phyloP scores from a whole-genome alignment of 2,888 invertebrate genomes.

The Drosophila lacicola region DNA sequence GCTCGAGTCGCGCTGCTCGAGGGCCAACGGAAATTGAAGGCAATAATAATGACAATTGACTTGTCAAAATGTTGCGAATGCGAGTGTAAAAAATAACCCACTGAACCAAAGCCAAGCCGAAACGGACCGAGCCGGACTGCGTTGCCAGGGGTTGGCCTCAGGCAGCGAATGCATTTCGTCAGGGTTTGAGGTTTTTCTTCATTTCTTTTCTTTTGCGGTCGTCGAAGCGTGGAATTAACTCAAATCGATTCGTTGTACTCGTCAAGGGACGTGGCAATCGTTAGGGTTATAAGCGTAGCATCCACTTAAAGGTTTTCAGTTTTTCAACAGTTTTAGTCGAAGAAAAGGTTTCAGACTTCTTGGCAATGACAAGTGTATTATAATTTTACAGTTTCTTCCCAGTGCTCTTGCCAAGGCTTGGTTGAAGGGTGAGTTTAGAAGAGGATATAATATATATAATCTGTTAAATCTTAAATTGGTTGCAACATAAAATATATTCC shows the following conservation, averaged over 20 bases:
- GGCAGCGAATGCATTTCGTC: slow-evolving; percentile 14
- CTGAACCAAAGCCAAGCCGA: slow-evolving; percentile 7
- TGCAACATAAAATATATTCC: too few relatives aligned
- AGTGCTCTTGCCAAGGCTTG: background rate
- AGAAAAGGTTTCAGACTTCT: background rate
- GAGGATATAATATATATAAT: background rate
- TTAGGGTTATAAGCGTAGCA: slow-evolving; percentile 10
- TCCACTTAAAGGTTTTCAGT: slow-evolving; percentile 27
- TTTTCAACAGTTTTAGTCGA: background rate
- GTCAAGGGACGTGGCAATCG: slow-evolving; percentile 9
- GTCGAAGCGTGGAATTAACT: slow-evolving; percentile 60
- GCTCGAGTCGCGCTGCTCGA: slow-evolving; percentile 15
- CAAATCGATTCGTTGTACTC: slow-evolving; percentile 61
- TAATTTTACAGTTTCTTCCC: background rate
- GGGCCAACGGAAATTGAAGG: slow-evolving; percentile 49
- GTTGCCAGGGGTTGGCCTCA: slow-evolving; percentile 28
- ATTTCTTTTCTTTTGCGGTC: slow-evolving; percentile 44
- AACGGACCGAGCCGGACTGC: background rate
- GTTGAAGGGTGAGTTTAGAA: background rate
- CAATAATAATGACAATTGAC: slow-evolving; percentile 65
- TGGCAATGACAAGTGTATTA: slow-evolving; percentile 15
- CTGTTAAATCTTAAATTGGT: too few relatives aligned
- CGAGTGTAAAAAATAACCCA: background rate
- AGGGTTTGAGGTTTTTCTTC: slow-evolving; percentile 26
- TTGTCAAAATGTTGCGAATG: slow-evolving; percentile 56